Base-by-base conservation (phyloP, 2,888 invertebrate genomes). In the Pseudococcus longispinus region DNA sequence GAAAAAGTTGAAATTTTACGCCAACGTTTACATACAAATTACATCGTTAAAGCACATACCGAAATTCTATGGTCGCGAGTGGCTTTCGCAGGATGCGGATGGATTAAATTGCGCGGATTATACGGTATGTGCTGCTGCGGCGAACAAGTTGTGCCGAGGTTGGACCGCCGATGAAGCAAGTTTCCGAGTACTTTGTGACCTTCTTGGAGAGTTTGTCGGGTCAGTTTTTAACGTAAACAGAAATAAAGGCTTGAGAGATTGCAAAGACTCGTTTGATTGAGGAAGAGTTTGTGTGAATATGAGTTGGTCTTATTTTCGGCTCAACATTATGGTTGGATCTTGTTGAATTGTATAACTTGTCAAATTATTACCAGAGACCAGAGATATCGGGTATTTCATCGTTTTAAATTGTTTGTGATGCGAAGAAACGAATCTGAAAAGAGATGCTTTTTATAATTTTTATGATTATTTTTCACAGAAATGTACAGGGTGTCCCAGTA, bases 1-100 rank as follows among this genome's bases (percentile, higher is more conserved):
- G 44, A 84, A 84, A 84, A 84, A 84, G 84, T 84, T 84, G 84
- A 84, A 84, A 84, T 46, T 84, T 84, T 51, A 60, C 44, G 46
- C 26, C 46, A 26, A 55, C 46, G 84, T 84, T 84, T 84, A 84
- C 84, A 84, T 84, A 84, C 84, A 84, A 84, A 84, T 84, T 51
- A 84, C 84, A 23, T 60, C 23, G 46, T 84, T 84, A 83, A 46
- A 46, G 51, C 29, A 77, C 29, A 29, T 37, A 29, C 29, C 77
- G 51, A 51, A 51, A 51, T 51, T n/a, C 51, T n/a, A 51, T 51
- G 51, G 51, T 51, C 51, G 51, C 51, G 15, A 15, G 51, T 51
- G 51, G 51, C 51, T 51, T 51, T 51, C 13, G 15, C 77, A 23
- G 29, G 32, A 37, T 77, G 77, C 37, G 32, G 77, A 23, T 37